Base-by-base conservation (phyloP, 2,888 invertebrate species). In the Didymodactylos carnosus region DNA sequence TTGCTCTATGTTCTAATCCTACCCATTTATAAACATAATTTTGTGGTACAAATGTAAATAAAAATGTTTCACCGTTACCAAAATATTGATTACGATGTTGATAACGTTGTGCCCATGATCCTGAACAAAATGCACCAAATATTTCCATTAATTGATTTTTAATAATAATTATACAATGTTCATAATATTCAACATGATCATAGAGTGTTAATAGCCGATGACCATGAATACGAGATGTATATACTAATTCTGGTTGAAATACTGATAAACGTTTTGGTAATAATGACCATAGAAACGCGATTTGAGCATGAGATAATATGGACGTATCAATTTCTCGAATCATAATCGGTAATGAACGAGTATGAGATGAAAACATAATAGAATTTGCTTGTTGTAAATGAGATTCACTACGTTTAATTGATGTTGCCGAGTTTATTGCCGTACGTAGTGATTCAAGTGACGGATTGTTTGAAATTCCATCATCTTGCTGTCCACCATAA, bases 31-130 rank as follows among this genome's bases (percentile, higher is more conserved):
- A 75, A n/a, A 46, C 62, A 39, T 72, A 35, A 8, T 25, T 25
- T 14, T 40, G 19, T 2, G 72, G 72, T n/a, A 46, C 39, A 39
- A 75, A 39, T 51, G 72, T 46, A 62, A 75, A 75, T 46, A 75
- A 69, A 72, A 75, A 75, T 29, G 75, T 69, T 40, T 75, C 75
- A 8, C 75, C 75, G 25, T 72, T 72, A 29, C 75, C 75, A 19
- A 75, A 72, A 49, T 69, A 75, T 4, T 29, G 43, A 1, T 69
- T 43, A 10, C n/a, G 35, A 27, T 10, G 23, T 23, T 39, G 13
- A 2, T 46, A 25, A 40, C 72, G 51, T 19, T 75, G 43, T 2
- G 69, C 49, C 72, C 72, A 75, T 41, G 72, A 72, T 16, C 29
- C 69, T 6, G 72, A 72, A 25, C 69, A 72, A 46, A 72, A 75